Evolutionary conservation across 2,797 vertebrate genomes (phyloP).

Genomic region (Synanceia verrucosa): DNA sequence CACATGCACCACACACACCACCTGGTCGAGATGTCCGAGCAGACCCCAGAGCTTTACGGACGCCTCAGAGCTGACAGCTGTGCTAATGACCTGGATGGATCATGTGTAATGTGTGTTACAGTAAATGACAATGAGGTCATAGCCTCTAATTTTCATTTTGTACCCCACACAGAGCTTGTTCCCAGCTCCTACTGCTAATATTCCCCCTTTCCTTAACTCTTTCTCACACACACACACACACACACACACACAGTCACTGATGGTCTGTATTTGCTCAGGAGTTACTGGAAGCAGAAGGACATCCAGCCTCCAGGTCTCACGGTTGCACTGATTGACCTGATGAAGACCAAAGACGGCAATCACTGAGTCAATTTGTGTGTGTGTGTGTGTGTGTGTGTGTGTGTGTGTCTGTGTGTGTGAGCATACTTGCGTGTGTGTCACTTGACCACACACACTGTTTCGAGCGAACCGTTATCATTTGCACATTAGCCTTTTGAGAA

Average conservation of each 20-base stretch:
- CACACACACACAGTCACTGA: conserved; percentile 28
- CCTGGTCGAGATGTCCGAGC: conserved; percentile 23
- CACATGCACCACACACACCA: conserved; percentile 13
- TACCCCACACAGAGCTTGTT: conserved; percentile 70
- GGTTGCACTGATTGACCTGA: conserved; percentile 76
- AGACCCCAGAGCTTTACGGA: conserved; percentile 16
- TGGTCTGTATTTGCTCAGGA: conserved; percentile 73
- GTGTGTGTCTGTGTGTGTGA: conserved; percentile 9
- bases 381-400: conserved; percentile 16
- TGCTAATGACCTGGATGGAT: conserved; percentile 57
- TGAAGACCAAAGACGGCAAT: conserved; percentile 74
- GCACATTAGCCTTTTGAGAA: conserved; percentile 68
- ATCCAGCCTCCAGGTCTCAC: conserved; percentile 70
- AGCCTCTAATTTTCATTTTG: conserved; percentile 59
- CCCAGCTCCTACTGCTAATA: conserved; percentile 24
- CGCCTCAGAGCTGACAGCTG: conserved; percentile 52
- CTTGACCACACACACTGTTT: conserved; percentile 71
- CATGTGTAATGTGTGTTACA: conserved; percentile 62
- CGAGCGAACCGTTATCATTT: conserved; percentile 70
- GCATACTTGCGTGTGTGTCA: conserved; percentile 42
- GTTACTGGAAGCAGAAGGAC: conserved; percentile 73
- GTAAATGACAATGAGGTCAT: conserved; percentile 75
- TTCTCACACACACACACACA: conserved; percentile 3
- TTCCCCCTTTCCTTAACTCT: conserved; percentile 5
- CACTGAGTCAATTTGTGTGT: conserved; percentile 28